Percentiles rank a stretch among this genome's conserved stretches.
These are phyloP conservation scores for Choreutis nemorana DNA, from an alignment of 2,888 invertebrate species.

Conservation along the genomic window DNA sequence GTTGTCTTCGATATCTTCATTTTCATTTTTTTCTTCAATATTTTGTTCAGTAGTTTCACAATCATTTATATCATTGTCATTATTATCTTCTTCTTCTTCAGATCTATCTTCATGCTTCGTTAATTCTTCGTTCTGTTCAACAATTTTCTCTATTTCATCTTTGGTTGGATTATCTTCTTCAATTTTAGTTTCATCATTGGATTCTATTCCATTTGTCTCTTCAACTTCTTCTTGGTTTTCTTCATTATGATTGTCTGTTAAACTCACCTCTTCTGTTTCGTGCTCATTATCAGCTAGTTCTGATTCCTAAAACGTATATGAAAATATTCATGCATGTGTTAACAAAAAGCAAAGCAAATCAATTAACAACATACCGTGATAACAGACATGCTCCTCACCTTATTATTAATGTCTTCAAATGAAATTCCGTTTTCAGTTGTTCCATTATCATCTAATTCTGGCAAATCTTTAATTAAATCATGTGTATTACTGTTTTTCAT, in stretches of 20 bases:
- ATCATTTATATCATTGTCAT: conserved; percentile 12
- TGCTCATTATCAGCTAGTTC: conserved; percentile 19
- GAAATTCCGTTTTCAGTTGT: conserved; percentile 14
- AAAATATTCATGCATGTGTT: conserved; percentile 52
- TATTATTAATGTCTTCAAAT: conserved; percentile 20
- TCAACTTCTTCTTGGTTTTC: conserved; percentile 3
- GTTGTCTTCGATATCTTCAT: conserved; percentile 6
- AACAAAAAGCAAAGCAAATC: conserved; percentile 51
- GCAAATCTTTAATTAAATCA: conserved; percentile 48
- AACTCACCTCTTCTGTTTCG: conserved; percentile 9
- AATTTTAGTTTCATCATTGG: conserved; percentile 2
- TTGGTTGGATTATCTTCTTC: conserved; percentile 6
- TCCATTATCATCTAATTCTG: conserved; percentile 41
- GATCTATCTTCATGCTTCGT: background rate
- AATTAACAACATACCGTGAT: conserved; percentile 29
- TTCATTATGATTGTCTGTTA: conserved; percentile 4
- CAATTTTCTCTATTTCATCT: conserved; percentile 4
- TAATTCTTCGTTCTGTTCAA: conserved; percentile 1
- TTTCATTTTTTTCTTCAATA: conserved; percentile 6
- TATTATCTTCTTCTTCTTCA: conserved; percentile 4
- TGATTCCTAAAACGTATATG: conserved; percentile 48
- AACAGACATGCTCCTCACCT: conserved; percentile 43
- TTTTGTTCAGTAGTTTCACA: conserved; percentile 11
- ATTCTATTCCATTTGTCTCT: conserved; percentile 4
- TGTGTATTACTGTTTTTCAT: conserved; percentile 57